phyloP scores from a whole-genome alignment of 2,113 vertebrate genomes.

The Paralichthys olivaceus region DNA sequence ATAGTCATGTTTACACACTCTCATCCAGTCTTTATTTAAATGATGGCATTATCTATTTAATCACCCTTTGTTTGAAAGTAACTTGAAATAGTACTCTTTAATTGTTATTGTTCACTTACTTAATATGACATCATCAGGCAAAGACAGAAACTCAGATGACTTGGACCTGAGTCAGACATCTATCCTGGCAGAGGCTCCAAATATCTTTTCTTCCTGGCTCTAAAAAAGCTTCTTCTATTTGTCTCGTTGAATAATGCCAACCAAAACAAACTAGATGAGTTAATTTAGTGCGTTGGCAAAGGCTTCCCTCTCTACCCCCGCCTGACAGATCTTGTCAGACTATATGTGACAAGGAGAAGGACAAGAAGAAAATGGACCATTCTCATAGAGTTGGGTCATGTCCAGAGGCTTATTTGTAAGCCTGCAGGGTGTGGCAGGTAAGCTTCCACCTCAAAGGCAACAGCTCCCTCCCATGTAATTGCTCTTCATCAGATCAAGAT shows the following conservation, averaged over 20 bases:
- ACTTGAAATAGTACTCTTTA: background rate
- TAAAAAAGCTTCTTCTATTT: constrained; percentile 41
- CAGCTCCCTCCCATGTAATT: constrained; percentile 70
- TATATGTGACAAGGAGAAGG: constrained; percentile 22
- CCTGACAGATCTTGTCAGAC: constrained; percentile 58
- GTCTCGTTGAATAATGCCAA: constrained; percentile 35
- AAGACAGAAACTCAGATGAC: constrained; percentile 21
- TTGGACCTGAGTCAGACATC: background rate
- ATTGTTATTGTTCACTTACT: constrained; percentile 22
- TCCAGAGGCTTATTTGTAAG: constrained; percentile 69
- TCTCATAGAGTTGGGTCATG: constrained; percentile 52
- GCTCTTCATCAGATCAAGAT: constrained; percentile 67
- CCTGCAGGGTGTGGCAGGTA: constrained; percentile 68
- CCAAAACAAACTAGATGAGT: constrained; percentile 40
- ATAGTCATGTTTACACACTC: background rate
- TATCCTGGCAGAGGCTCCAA: background rate
- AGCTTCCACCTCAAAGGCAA: constrained; percentile 66
- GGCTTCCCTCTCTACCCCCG: constrained; percentile 6
- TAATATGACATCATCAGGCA: constrained; percentile 20
- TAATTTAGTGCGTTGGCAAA: constrained; percentile 34
- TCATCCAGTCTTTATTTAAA: background rate
- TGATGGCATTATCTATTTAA: background rate
- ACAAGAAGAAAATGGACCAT: constrained; percentile 36
- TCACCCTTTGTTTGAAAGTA: constrained; percentile 11
- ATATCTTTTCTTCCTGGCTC: constrained; percentile 24